These are phyloP conservation scores for Mercenaria mercenaria DNA, from an alignment of 1,140 invertebrate genomes.

Conservation along the genomic window DNA sequence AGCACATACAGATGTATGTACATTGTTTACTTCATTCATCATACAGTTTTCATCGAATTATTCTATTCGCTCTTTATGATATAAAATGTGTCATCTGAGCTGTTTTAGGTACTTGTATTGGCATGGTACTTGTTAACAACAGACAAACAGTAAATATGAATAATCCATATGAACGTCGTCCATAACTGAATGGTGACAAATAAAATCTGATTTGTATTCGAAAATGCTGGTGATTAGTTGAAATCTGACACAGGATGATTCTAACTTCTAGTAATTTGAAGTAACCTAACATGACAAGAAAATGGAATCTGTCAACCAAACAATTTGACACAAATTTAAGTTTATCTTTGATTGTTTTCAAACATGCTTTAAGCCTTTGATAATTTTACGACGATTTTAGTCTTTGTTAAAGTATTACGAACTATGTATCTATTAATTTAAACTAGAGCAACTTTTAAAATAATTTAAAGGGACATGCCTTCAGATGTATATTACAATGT, in stretches of 20 bases:
- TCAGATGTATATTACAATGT: no score
- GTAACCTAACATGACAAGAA: neutral
- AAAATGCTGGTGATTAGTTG: constrained; percentile 39
- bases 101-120: no score
- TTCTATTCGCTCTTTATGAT: neutral
- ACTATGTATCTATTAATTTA: no score
- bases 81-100: neutral
- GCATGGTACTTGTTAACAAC: neutral
- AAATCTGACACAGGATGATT: constrained; percentile 15
- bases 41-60: no score
- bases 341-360: neutral
- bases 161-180: constrained; percentile 24
- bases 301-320: neutral
- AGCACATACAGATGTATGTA: neutral
- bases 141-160: neutral
- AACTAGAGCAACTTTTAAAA: no score
- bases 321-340: neutral
- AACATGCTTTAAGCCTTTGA: neutral
- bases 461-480: no score
- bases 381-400: neutral
- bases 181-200: constrained; percentile 35
- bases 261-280: neutral
- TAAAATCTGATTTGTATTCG: constrained; percentile 51
- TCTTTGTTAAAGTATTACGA: neutral
- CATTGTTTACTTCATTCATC: no score